Evolutionary conservation across 2,888 invertebrate species (phyloP).

Genomic region (Zygogramma bicolorata): DNA sequence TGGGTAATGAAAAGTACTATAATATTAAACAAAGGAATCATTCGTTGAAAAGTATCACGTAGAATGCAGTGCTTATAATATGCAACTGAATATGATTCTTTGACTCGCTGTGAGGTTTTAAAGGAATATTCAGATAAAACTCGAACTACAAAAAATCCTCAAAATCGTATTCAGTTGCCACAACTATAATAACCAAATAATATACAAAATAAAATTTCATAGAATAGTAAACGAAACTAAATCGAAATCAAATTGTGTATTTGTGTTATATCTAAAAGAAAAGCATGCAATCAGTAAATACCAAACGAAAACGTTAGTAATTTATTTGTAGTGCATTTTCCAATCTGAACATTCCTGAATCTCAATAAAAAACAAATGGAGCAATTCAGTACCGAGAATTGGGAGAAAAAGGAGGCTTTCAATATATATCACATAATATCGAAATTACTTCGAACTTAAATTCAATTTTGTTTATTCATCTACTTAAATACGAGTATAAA

Average conservation of each 20-base stretch:
- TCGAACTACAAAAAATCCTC: neutral
- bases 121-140: too few relatives aligned
- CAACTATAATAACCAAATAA: neutral
- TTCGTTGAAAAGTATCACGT: slow-evolving; percentile 25
- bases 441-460: too few relatives aligned
- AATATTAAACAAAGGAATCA: neutral
- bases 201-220: neutral
- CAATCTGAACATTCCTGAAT: slow-evolving; percentile 5
- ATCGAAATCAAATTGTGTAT: neutral
- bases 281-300: slow-evolving; percentile 2
- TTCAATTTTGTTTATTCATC: too few relatives aligned
- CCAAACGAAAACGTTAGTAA: slow-evolving; percentile 18
- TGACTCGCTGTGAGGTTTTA: too few relatives aligned
- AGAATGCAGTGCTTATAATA: slow-evolving; percentile 20
- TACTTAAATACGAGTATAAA: too few relatives aligned
- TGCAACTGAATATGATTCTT: slow-evolving; percentile 27
- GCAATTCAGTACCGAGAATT: too few relatives aligned
- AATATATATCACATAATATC: too few relatives aligned
- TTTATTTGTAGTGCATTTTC: neutral
- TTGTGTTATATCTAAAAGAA: neutral
- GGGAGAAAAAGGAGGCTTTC: too few relatives aligned
- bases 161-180: neutral
- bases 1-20: too few relatives aligned
- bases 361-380: too few relatives aligned
- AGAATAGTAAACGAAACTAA: neutral